These are phyloP conservation scores for Papilio machaon DNA, from an alignment of 1,140 invertebrate species.

Conservation along the genomic window DNA sequence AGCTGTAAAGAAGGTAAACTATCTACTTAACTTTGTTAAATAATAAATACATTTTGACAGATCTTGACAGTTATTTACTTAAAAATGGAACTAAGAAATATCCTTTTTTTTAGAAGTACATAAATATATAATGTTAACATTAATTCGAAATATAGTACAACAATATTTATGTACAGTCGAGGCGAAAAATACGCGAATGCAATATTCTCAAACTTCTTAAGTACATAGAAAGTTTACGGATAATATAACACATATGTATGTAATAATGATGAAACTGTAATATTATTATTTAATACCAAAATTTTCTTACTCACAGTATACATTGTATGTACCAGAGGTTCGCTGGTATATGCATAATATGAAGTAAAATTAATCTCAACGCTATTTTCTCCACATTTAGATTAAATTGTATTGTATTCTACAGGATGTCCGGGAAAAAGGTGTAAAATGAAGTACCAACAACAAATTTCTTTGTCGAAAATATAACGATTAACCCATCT, in stretches of 20 bases:
- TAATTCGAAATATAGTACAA: not conserved
- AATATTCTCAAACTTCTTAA: slow-evolving; percentile 7
- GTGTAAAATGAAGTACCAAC: no score
- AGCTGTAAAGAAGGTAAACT: slow-evolving; percentile 20
- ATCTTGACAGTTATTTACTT: not conserved
- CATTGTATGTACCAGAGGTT: no score
- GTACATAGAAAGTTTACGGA: not conserved
- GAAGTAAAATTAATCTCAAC: no score
- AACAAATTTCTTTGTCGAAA: no score
- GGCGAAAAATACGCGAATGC: not conserved
- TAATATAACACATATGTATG: no score
- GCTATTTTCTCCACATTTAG: no score
- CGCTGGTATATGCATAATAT: no score
- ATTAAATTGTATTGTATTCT: no score
- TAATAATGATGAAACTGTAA: not conserved
- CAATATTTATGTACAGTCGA: not conserved
- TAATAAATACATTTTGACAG: not conserved
- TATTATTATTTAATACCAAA: not conserved
- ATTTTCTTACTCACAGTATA: no score
- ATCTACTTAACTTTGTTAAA: slow-evolving; percentile 16
- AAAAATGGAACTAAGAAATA: not conserved
- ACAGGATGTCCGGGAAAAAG: no score
- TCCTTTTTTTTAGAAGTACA: not conserved
- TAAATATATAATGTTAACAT: not conserved
- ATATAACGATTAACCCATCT: no score